Evolutionary conservation across 2,113 vertebrate species (phyloP).

Genomic region (Talpa occidentalis): DNA sequence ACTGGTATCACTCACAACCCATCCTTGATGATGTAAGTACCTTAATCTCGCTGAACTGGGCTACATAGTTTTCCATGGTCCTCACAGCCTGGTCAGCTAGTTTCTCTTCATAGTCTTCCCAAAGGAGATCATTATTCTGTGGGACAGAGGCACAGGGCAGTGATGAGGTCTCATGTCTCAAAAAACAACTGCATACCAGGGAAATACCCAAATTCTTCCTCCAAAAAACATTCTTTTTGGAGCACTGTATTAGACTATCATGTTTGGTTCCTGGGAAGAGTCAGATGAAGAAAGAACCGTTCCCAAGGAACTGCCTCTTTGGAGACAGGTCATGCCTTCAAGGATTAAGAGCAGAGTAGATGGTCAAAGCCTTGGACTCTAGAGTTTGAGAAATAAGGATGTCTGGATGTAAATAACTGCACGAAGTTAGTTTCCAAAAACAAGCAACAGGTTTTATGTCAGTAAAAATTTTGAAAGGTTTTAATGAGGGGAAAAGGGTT

Average conservation of each 20-base stretch:
- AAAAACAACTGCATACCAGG: neutral
- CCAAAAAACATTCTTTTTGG: neutral
- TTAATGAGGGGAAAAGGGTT: neutral
- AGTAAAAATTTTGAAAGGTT: neutral
- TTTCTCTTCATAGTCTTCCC: conserved; percentile 96
- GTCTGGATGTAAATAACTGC: neutral
- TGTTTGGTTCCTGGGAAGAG: neutral
- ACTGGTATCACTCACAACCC: neutral
- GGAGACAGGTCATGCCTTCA: neutral
- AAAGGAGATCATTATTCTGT: conserved; percentile 95
- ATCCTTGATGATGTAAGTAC: conserved; percentile 82
- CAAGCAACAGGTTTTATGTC: neutral
- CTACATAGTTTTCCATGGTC: conserved; percentile 94
- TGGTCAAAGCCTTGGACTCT: neutral
- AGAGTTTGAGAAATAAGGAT: neutral
- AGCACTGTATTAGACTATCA: neutral
- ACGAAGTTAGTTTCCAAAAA: conserved; percentile 24
- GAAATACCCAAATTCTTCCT: neutral
- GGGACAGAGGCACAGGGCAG: neutral
- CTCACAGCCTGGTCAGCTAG: conserved; percentile 91
- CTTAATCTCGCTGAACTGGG: conserved; percentile 94
- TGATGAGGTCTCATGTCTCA: neutral
- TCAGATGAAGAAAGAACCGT: neutral
- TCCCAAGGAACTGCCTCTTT: neutral
- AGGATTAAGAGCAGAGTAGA: neutral